phyloP scores from a whole-genome alignment of 2,888 invertebrate species.

The Heliconius ismenius region DNA sequence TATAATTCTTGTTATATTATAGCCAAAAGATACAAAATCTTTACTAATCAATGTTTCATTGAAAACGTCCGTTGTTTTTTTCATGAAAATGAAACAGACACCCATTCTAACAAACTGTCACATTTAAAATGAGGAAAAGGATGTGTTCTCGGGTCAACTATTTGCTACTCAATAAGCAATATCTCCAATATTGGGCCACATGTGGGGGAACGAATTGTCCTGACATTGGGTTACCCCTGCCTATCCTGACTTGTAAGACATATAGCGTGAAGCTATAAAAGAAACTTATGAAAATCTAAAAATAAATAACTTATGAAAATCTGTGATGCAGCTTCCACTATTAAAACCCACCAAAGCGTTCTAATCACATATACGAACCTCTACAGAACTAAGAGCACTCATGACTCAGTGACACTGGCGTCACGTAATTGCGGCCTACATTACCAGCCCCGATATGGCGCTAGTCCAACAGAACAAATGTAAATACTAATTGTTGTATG shows the following conservation, averaged over 20 bases:
- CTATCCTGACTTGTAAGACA: not conserved
- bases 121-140: too few species aligned
- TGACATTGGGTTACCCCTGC: too few species aligned
- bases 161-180: not conserved
- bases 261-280: not conserved
- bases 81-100: too few species aligned
- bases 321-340: too few species aligned
- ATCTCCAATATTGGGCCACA: not conserved
- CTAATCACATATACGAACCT: not conserved
- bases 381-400: not conserved
- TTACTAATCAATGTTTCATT: too few species aligned
- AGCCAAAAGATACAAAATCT: too few species aligned
- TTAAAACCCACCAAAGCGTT: too few species aligned
- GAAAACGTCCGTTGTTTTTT: too few species aligned
- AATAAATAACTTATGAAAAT: not conserved
- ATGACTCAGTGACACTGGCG: constrained; percentile 39
- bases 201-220: not conserved
- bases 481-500: constrained; percentile 38
- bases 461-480: constrained; percentile 31
- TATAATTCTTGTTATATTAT: too few species aligned
- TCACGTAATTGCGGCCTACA: constrained; percentile 36
- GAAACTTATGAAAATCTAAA: not conserved
- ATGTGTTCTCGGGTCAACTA: too few species aligned
- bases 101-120: too few species aligned
- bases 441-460: constrained; percentile 37